Evolutionary conservation across 2,888 invertebrate species (phyloP), one percentile per base, ranked within the genome.

Genomic region (Pteria penguin): DNA sequence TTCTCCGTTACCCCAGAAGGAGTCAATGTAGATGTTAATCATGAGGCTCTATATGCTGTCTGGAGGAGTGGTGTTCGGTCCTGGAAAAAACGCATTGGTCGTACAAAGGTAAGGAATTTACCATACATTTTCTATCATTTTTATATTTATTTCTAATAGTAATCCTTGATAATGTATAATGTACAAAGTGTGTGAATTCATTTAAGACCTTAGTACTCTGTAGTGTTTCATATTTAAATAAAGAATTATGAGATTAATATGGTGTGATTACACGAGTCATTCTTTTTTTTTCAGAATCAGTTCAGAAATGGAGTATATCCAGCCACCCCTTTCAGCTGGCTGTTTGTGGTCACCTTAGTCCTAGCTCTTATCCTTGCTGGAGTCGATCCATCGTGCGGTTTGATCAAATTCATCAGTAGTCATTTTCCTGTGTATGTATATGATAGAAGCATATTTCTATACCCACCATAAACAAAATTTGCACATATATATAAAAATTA

Each of bases 1-100:
- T 98, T 99, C 93, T 95, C 97, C 63, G 97, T 99, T 88, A 98
- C 98, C 80, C 98, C 98, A 92, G 99, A 99, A 92, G 99, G 99
- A 84, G 97, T 98, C 94, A 97, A 98, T 90, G 97, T 99, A 69
- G 97, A 98, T 93, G 98, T 99, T 92, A 98, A 99, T 92, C 95
- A 97, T 76, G 98, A 99, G 93, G 98, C 99, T 4, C 94, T 99
- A 14, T 95, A 97, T 91, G 95, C 98, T 63, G 97, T 99, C 62
- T 98, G 98, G 97, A 95, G 96, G 87, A 97, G 98, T 29, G 98
- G 98, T 60, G 93, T 97, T 4, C 94, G 98, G 62, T 98, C 98
- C 0, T 98, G 98, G 97, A 98, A 97, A 91, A 97, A 98, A 91
- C 94, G 98, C 54, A 92, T 97, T 33, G 97, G 96, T 2, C 94